A percentile compares a stretch with the other conserved stretches of the same genome.
Conservation (phyloP, 2,888 invertebrate species). For the Actias luna region DNA sequence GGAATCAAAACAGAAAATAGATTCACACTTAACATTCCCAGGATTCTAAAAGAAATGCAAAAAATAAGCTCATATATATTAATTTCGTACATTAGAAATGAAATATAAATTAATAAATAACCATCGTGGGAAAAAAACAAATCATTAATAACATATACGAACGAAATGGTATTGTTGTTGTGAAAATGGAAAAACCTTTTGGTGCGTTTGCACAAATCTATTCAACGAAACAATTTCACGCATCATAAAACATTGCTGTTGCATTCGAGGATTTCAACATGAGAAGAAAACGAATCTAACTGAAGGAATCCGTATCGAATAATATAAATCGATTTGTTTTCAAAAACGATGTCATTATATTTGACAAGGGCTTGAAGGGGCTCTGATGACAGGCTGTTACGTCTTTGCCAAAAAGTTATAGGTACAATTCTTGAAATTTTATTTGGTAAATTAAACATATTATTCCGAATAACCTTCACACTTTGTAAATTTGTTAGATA, state of each 20-base stretch:
- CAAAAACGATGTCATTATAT: constrained; percentile 71
- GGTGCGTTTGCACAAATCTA: constrained; percentile 52
- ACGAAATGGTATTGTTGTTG: constrained; percentile 66
- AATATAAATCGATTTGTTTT: constrained; percentile 77
- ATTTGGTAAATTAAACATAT: neutral
- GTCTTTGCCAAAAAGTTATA: constrained; percentile 39
- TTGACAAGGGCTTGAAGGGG: constrained; percentile 63
- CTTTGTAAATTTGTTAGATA: neutral
- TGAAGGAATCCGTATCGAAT: constrained; percentile 74
- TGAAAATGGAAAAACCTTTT: constrained; percentile 75
- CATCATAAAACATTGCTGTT: constrained; percentile 72
- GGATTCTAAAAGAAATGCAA: neutral
- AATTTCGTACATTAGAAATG: neutral
- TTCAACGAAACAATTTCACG: constrained; percentile 77
- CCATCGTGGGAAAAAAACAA: constrained; percentile 54
- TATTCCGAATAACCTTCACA: neutral
- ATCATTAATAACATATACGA: constrained; percentile 67
- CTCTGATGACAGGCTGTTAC: constrained; percentile 48
- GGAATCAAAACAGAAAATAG: too few relatives aligned
- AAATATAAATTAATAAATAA: constrained; percentile 27
- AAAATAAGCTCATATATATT: neutral
- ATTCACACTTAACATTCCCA: too few relatives aligned
- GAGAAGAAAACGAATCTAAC: constrained; percentile 60
- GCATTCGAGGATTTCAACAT: constrained; percentile 59
- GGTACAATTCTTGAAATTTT: constrained; percentile 3